phyloP scores from a whole-genome alignment of 2,888 invertebrate species.

The Ectobius pallidus region DNA sequence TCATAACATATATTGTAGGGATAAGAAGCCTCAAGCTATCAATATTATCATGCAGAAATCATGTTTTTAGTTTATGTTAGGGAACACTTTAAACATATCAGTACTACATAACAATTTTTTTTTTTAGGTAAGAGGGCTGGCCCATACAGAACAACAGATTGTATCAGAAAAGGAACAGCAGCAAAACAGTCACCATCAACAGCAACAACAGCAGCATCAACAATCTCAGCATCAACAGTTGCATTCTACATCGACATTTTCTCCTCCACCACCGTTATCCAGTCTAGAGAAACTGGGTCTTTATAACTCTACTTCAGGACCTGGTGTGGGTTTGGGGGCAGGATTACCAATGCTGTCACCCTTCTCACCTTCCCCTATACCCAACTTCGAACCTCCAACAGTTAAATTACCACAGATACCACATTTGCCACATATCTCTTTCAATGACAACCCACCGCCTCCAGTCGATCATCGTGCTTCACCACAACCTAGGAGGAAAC shows the following conservation, averaged over 20 bases:
- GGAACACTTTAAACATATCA: too few species aligned
- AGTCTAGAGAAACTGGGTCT: slow-evolving; percentile 40
- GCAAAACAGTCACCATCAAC: background rate
- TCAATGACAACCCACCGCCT: slow-evolving; percentile 54
- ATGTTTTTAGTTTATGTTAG: too few species aligned
- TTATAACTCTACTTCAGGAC: slow-evolving; percentile 41
- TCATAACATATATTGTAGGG: too few species aligned
- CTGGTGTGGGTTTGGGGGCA: slow-evolving; percentile 50
- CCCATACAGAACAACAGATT: slow-evolving; percentile 58
- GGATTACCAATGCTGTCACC: slow-evolving; percentile 40
- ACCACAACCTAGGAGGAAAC: slow-evolving; percentile 83
- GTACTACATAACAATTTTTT: too few species aligned
- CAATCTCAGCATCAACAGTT: slow-evolving; percentile 38
- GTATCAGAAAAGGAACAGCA: slow-evolving; percentile 48
- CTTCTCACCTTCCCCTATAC: slow-evolving; percentile 42
- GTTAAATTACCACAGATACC: slow-evolving; percentile 52
- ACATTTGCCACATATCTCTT: slow-evolving; percentile 57
- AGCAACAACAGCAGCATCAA: slow-evolving; percentile 4
- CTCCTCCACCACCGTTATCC: slow-evolving; percentile 41
- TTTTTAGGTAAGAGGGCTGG: slow-evolving; percentile 71
- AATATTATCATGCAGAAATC: too few species aligned
- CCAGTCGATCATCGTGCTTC: slow-evolving; percentile 66
- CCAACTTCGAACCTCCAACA: slow-evolving; percentile 48
- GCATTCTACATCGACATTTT: slow-evolving; percentile 53
- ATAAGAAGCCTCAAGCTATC: too few species aligned